Conservation (phyloP, 2,888 invertebrate genomes). For the Loripinus fragilis region DNA sequence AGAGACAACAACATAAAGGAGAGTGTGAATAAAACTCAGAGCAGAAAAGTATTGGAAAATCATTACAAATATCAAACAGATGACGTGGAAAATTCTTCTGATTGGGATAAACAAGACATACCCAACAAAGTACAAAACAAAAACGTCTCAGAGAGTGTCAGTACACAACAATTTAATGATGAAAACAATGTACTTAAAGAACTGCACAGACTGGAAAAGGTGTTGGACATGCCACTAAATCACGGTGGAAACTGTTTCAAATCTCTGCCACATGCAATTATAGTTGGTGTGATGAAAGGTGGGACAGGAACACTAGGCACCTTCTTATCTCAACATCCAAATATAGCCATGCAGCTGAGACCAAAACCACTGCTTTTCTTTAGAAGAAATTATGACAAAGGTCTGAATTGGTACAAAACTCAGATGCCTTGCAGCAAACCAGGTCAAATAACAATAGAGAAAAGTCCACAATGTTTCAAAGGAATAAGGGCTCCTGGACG, state of each 20-base stretch:
- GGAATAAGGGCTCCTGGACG: constrained; percentile 81
- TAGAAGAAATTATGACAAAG: neutral
- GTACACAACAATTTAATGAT: too few relatives aligned
- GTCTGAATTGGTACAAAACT: neutral
- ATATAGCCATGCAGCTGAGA: neutral
- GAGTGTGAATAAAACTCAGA: too few relatives aligned
- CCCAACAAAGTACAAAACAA: too few relatives aligned
- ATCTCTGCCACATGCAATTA: neutral
- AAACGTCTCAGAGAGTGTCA: too few relatives aligned
- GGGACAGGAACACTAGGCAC: neutral
- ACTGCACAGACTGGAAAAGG: neutral
- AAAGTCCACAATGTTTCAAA: neutral
- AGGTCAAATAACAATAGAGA: neutral
- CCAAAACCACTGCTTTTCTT: neutral
- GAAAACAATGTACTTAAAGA: too few relatives aligned
- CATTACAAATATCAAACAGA: too few relatives aligned
- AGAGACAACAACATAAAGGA: too few relatives aligned
- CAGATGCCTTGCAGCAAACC: neutral
- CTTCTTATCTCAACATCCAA: neutral
- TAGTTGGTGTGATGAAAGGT: neutral
- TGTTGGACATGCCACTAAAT: neutral
- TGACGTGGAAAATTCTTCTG: too few relatives aligned
- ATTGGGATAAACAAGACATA: too few relatives aligned
- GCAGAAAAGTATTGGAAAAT: too few relatives aligned
- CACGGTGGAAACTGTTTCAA: neutral